These are phyloP conservation scores for Xyrauchen texanus DNA, from an alignment of 2,113 vertebrate species.

Conservation along the genomic window DNA sequence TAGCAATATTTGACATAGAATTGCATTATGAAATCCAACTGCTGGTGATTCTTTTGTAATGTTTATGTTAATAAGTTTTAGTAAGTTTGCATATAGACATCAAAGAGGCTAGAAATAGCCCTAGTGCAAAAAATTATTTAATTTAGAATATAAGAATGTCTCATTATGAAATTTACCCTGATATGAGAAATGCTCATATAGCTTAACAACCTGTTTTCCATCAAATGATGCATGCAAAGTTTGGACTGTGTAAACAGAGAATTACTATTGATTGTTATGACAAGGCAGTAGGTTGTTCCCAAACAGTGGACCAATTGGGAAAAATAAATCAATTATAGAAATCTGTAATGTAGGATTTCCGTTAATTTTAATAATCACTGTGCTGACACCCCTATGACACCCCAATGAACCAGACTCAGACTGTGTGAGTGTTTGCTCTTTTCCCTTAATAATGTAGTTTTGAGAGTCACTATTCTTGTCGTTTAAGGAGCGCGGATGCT, in stretches of 20 bases:
- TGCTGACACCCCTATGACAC: too few relatives aligned
- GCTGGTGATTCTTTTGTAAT: background rate
- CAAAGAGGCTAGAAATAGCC: constrained; percentile 4
- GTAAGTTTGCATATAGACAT: background rate
- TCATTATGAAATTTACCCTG: background rate
- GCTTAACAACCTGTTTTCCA: background rate
- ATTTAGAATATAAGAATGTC: constrained; percentile 3
- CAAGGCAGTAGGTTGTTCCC: background rate
- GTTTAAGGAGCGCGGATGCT: too few relatives aligned
- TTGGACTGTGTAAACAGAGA: background rate
- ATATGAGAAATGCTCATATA: background rate
- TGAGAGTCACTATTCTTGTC: too few relatives aligned
- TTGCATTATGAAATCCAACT: background rate
- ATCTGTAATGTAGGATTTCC: too few relatives aligned
- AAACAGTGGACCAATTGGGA: too few relatives aligned
- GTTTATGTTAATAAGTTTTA: background rate
- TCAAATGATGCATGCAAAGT: constrained; percentile 2
- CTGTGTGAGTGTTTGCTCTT: too few relatives aligned
- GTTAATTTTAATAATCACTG: too few relatives aligned
- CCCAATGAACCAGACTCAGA: too few relatives aligned
- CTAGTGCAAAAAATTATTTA: background rate
- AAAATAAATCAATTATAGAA: too few relatives aligned
- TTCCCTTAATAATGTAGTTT: too few relatives aligned
- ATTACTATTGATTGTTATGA: background rate
- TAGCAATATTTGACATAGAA: constrained; percentile 2